These are phyloP conservation scores for Phalacrocorax pelagicus DNA, from an alignment of 2,113 vertebrate genomes.

Conservation along the genomic window DNA sequence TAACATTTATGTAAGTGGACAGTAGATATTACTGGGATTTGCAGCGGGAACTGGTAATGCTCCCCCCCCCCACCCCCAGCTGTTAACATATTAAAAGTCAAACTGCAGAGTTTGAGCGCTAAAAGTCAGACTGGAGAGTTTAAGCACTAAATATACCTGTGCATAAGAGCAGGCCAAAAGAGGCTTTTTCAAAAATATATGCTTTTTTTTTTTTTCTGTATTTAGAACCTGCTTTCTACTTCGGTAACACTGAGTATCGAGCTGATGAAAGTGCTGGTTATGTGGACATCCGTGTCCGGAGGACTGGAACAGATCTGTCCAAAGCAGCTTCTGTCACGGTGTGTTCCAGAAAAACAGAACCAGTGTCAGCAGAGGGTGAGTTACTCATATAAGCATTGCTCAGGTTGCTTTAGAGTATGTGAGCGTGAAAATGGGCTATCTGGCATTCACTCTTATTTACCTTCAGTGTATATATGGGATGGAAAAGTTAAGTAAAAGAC, in stretches of 20 bases:
- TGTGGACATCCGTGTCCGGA: conserved; percentile 82
- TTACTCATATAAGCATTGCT: neutral
- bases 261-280: conserved; percentile 82
- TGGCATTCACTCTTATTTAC: neutral
- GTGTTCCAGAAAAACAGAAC: conserved; percentile 80
- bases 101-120: neutral
- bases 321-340: conserved; percentile 80
- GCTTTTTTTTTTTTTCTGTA: neutral
- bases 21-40: neutral
- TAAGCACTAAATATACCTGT: neutral
- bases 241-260: conserved; percentile 77
- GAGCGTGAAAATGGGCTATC: neutral
- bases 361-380: conserved; percentile 83
- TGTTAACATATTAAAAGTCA: neutral
- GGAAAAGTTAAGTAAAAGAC: neutral
- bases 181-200: neutral
- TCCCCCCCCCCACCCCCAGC: neutral
- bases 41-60: neutral
- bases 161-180: neutral
- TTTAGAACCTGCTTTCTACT: conserved; percentile 82
- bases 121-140: neutral
- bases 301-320: conserved; percentile 85
- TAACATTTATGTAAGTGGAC: neutral
- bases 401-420: neutral
- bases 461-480: neutral